Percentiles rank a stretch among this genome's conserved stretches.
Conservation (phyloP, 2,797 vertebrate genomes). For the Sitta carolinensis region DNA sequence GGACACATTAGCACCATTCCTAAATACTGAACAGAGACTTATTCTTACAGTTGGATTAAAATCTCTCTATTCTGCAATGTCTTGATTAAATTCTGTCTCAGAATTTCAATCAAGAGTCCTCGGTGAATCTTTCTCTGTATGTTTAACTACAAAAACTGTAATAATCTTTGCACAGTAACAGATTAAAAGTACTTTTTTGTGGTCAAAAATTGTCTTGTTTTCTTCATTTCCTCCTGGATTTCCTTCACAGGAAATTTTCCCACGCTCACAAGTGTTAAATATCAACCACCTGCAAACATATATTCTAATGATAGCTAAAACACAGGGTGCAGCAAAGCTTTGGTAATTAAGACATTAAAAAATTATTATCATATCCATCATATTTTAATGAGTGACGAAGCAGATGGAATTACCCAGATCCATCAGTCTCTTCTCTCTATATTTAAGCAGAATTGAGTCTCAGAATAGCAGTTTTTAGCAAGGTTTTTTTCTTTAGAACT, state of each 20-base stretch:
- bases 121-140: neutral
- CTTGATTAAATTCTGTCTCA: neutral
- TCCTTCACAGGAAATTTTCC: slow-evolving; percentile 3
- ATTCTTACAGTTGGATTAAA: neutral
- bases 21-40: neutral
- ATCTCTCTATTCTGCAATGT: neutral
- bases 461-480: neutral
- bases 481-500: neutral
- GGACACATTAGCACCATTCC: neutral
- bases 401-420: neutral
- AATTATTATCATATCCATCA: neutral
- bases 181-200: neutral
- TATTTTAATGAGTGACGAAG: neutral
- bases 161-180: neutral
- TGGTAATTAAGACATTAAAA: neutral
- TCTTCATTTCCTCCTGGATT: neutral
- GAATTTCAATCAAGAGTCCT: neutral
- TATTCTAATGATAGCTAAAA: slow-evolving; percentile 6
- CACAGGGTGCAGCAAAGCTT: neutral
- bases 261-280: neutral
- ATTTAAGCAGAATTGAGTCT: neutral
- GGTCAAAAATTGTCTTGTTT: neutral
- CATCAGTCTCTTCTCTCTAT: neutral
- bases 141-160: neutral
- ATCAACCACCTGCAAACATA: neutral